A percentile compares a stretch with the other conserved stretches of the same genome.
These are phyloP conservation scores for Creontiades dilutus DNA, from an alignment of 2,888 invertebrate species.

Conservation along the genomic window DNA sequence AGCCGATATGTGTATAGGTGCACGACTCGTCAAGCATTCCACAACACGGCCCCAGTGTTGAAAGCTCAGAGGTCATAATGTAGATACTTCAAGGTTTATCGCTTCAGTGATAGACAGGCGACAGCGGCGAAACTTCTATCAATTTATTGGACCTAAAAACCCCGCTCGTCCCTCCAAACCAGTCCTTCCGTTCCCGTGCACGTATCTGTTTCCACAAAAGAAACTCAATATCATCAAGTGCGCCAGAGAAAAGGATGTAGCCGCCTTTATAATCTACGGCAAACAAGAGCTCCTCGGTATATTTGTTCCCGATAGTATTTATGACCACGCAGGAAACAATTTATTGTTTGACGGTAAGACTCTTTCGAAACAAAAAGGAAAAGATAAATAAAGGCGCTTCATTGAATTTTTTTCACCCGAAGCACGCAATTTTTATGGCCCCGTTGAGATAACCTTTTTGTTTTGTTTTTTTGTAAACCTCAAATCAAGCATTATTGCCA, in stretches of 20 bases:
- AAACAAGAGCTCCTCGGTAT: conserved; percentile 27
- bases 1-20: too few species aligned
- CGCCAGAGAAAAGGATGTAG: conserved; percentile 18
- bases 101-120: background rate
- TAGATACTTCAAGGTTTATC: background rate
- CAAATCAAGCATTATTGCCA: too few species aligned
- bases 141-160: conserved; percentile 20
- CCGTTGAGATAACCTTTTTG: background rate
- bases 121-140: conserved; percentile 22
- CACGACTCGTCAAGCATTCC: background rate
- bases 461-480: too few species aligned
- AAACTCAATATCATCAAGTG: conserved; percentile 41
- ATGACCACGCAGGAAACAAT: background rate
- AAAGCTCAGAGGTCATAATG: conserved; percentile 14
- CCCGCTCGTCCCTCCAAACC: background rate
- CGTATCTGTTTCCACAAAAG: conserved; percentile 36
- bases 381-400: conserved; percentile 28
- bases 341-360: conserved; percentile 30
- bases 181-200: conserved; percentile 2
- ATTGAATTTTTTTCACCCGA: background rate
- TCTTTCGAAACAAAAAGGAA: background rate
- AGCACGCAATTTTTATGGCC: conserved; percentile 2
- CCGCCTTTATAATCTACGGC: conserved; percentile 28
- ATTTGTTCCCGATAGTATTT: conserved; percentile 42
- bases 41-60: background rate